phyloP scores from a whole-genome alignment of 2,797 vertebrate genomes.

The Pterois miles region DNA sequence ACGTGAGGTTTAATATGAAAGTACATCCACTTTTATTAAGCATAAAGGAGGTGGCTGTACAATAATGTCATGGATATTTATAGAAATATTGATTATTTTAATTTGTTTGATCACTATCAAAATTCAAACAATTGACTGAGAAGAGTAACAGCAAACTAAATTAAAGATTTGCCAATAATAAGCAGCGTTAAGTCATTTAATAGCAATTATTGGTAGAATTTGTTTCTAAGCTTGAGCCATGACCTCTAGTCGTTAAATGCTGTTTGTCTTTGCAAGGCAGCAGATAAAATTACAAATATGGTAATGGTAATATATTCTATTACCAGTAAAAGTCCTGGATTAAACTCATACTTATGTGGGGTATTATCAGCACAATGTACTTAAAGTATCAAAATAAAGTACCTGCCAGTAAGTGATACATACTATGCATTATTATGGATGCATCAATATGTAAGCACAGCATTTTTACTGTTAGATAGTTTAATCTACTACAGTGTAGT shows the following conservation, averaged over 20 bases:
- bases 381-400: background rate
- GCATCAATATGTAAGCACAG: background rate
- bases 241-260: constrained; percentile 10
- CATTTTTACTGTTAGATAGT: background rate
- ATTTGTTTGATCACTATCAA: background rate
- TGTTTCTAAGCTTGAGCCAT: background rate
- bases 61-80: background rate
- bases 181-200: background rate
- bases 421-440: background rate
- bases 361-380: background rate
- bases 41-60: background rate
- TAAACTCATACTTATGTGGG: background rate
- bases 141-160: background rate
- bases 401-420: background rate
- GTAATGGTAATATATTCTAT: background rate
- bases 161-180: background rate
- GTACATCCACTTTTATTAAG: background rate
- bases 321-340: background rate
- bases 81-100: background rate
- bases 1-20: background rate
- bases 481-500: background rate
- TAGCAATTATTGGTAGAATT: background rate
- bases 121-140: background rate
- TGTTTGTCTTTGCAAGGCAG: constrained; percentile 6
- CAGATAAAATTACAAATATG: background rate